Evolutionary conservation across 2,113 vertebrate species (phyloP), one percentile per base, ranked within the genome.

Genomic region (Zootoca vivipara): DNA sequence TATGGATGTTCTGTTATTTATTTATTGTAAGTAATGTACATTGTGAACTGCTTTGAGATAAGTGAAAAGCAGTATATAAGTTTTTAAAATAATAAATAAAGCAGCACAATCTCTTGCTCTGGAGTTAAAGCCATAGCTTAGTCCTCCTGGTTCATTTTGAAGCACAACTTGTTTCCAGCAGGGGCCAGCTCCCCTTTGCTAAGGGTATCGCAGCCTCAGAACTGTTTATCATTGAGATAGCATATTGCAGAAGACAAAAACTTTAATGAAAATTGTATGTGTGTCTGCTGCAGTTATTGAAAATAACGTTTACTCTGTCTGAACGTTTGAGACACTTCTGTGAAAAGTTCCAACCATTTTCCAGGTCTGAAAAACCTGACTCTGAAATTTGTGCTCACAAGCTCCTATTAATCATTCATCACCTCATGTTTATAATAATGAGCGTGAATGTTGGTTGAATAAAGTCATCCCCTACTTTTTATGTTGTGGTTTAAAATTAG

Each of bases 371-470:
- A 94, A 64, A 90, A 87, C 24, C 70, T 0, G 24, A 22, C 87
- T 90, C 83, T 35, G 40, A 65, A 75, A 46, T 64, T 56, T 81
- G 75, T 52, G n/a, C 33, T 67, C 2, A 16, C 83, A 78, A 86
- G 89, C 5, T 89, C 88, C 33, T 87, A 90, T 93, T 90, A 91
- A 91, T 93, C 83, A 79, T 81, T 87, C 65, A 89, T 35, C 85
- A 92, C 16, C 3, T 69, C 28, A 3, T 87, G 65, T 13, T 82
- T 77, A 22, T 70, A 91, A 70, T 79, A 93, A 83, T 6, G 58
- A 89, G 33, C 15, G 85, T 89, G 72, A 86, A 10, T 2, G 58
- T 70, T 89, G 83, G 73, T 88, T 64, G 38, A 3, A 1, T 89
- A 67, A 91, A 92, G 16, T 69, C 1, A 62, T 91, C 87, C 90